Conservation (phyloP, 2,888 invertebrate species). For the Zaprionus bogoriensis region DNA sequence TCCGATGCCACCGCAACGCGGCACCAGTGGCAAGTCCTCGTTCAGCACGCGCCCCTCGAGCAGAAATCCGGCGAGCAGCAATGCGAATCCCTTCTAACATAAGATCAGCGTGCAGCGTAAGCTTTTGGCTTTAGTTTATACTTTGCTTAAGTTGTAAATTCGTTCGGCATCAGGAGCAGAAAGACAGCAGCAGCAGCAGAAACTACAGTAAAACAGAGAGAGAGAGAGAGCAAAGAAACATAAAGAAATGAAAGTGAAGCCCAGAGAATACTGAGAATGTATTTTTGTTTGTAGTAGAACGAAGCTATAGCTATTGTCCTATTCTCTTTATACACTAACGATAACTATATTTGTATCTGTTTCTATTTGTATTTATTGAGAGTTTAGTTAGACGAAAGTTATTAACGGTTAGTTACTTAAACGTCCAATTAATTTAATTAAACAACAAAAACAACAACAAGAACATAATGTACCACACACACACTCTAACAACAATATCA, state of each 20-base stretch:
- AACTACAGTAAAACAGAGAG: neutral
- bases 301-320: conserved; percentile 49
- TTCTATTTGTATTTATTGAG: conserved; percentile 74
- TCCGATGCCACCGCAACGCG: conserved; percentile 84
- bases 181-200: neutral
- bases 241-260: no score
- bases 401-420: conserved; percentile 82
- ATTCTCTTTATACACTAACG: conserved; percentile 43
- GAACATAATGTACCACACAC: neutral
- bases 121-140: conserved; percentile 85
- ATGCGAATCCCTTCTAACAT: conserved; percentile 86
- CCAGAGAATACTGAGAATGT: conserved; percentile 29
- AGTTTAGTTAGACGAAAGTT: conserved; percentile 68
- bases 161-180: conserved; percentile 26
- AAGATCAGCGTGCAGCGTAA: conserved; percentile 84
- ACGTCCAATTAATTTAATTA: conserved; percentile 81
- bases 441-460: conserved; percentile 36
- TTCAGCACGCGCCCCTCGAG: conserved; percentile 85
- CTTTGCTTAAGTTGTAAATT: conserved; percentile 85
- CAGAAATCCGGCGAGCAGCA: conserved; percentile 84
- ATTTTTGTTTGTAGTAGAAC: conserved; percentile 29
- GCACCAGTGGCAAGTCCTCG: conserved; percentile 84
- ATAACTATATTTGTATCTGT: conserved; percentile 62
- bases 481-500: conserved; percentile 20
- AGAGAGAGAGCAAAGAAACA: no score